Evolutionary conservation across 2,888 invertebrate species (phyloP).

Genomic region (Notodonta dromedarius): DNA sequence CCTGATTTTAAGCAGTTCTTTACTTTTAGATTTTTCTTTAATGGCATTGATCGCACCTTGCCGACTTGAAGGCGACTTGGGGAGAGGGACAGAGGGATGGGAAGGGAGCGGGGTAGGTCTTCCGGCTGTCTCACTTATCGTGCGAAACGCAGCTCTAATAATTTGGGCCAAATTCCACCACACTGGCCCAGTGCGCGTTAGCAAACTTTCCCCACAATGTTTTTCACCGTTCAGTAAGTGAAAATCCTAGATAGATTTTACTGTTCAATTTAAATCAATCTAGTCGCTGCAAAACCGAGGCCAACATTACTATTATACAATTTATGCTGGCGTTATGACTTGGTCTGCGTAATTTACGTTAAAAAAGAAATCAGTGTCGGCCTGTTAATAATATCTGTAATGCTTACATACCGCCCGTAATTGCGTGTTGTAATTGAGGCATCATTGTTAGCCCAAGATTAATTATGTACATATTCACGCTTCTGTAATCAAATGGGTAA

Average conservation of each 20-base stretch:
- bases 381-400: slow-evolving; percentile 10
- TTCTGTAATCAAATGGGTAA: not conserved
- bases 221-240: no score
- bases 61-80: no score
- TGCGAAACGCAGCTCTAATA: no score
- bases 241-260: not conserved
- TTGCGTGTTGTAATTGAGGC: slow-evolving; percentile 1
- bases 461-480: not conserved
- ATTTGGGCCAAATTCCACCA: no score
- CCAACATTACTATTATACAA: slow-evolving; percentile 1
- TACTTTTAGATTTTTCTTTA: no score
- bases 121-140: no score
- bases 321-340: not conserved
- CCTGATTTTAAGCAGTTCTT: no score
- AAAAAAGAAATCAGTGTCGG: slow-evolving; percentile 3
- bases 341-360: slow-evolving; percentile 1
- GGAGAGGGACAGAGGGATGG: no score
- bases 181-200: no score
- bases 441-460: slow-evolving; percentile 1
- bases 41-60: no score
- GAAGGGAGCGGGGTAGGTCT: no score
- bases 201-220: no score
- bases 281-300: not conserved
- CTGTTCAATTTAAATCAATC: not conserved
- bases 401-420: slow-evolving; percentile 1